Evolutionary conservation across 2,113 vertebrate species (phyloP).

Genomic region (Sceloporus tristichus): DNA sequence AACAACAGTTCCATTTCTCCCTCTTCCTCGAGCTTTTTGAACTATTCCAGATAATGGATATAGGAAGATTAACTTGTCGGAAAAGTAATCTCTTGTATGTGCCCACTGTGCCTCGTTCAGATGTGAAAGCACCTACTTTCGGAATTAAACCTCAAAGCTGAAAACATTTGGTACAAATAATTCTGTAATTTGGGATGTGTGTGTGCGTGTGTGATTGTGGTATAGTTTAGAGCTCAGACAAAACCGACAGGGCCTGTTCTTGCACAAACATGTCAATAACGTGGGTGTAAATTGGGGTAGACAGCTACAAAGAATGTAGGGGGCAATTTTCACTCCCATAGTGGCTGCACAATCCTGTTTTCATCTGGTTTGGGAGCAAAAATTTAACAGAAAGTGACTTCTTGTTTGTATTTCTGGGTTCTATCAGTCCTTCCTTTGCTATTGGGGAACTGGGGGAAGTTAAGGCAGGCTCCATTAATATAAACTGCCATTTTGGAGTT

Average conservation of each 20-base stretch:
- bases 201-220: not conserved
- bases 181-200: slow-evolving; percentile 39
- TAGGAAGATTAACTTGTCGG: slow-evolving; percentile 77
- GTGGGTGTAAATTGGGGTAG: not conserved
- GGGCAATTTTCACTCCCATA: no score
- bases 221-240: not conserved
- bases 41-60: slow-evolving; percentile 80
- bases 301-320: no score
- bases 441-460: no score
- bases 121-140: slow-evolving; percentile 74
- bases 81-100: slow-evolving; percentile 73
- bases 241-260: not conserved
- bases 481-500: no score
- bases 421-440: no score
- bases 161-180: slow-evolving; percentile 66
- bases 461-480: not conserved
- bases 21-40: slow-evolving; percentile 78
- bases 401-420: no score
- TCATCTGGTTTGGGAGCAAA: no score
- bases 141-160: slow-evolving; percentile 70
- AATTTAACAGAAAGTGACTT: no score
- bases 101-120: slow-evolving; percentile 72
- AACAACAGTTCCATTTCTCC: slow-evolving; percentile 68
- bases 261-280: not conserved
- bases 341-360: no score